Evolutionary conservation across 30 jellyfish, hydroid and myxozoan genomes (phyloP).

Genomic region (Aurelia sp.): DNA sequence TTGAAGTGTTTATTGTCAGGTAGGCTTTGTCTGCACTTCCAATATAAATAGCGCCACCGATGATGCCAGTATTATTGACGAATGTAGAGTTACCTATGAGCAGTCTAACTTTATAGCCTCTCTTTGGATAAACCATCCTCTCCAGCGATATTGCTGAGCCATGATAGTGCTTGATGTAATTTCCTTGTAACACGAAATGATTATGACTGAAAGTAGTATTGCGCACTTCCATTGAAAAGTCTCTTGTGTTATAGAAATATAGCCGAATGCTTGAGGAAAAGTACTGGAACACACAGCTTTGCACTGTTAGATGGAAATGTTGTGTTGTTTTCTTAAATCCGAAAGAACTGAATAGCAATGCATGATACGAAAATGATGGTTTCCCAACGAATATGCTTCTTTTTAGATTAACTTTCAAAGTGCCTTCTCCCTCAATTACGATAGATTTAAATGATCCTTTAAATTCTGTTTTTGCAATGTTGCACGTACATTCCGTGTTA

Average conservation of each 20-base stretch:
- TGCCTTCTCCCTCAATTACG: neutral
- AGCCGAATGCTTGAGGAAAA: neutral
- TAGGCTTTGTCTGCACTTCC: neutral
- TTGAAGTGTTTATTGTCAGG: neutral
- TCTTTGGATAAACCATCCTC: neutral
- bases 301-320: neutral
- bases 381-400: neutral
- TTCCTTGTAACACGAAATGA: neutral
- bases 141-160: neutral
- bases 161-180: neutral
- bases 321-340: neutral
- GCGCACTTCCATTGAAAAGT: neutral
- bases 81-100: neutral
- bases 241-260: neutral
- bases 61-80: neutral
- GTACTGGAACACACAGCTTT: neutral
- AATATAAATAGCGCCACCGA: neutral
- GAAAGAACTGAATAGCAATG: neutral
- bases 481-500: neutral
- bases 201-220: neutral
- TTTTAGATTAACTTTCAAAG: neutral
- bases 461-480: neutral
- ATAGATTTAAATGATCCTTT: neutral
- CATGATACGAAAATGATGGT: neutral
- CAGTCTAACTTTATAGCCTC: neutral